phyloP scores from a whole-genome alignment of 2,797 vertebrate species.

The Phataginus tricuspis region DNA sequence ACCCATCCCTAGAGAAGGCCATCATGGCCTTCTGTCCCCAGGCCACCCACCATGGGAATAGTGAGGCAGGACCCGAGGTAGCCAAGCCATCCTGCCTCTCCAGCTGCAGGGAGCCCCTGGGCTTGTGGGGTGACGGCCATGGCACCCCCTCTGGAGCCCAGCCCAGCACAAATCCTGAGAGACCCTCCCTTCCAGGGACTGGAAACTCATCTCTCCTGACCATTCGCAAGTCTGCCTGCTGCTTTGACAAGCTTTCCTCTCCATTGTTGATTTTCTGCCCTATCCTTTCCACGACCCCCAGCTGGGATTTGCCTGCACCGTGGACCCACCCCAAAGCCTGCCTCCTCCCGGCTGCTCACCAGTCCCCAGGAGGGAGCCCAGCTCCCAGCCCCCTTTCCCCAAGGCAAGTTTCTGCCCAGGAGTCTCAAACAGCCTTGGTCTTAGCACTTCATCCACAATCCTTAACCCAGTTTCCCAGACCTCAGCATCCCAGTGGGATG shows the following conservation, averaged over 20 bases:
- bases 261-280: neutral
- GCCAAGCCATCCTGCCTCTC: neutral
- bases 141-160: too few species aligned
- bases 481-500: fast-evolving
- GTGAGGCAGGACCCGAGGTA: neutral
- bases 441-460: fast-evolving
- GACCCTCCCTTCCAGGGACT: neutral
- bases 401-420: fast-evolving
- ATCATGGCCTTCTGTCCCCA: neutral
- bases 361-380: neutral
- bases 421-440: neutral
- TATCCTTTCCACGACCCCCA: neutral
- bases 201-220: neutral
- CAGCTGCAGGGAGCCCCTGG: neutral
- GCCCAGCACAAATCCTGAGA: neutral
- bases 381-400: neutral
- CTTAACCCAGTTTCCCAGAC: neutral
- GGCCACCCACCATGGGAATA: neutral
- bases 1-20: neutral
- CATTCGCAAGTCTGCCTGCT: too few species aligned
- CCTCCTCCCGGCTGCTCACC: neutral
- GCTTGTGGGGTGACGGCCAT: neutral
- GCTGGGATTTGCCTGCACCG: fast-evolving
- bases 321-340: neutral
- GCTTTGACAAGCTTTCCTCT: neutral